Evolutionary conservation across 2,113 vertebrate species (phyloP).

Genomic region (Procapra przewalskii): DNA sequence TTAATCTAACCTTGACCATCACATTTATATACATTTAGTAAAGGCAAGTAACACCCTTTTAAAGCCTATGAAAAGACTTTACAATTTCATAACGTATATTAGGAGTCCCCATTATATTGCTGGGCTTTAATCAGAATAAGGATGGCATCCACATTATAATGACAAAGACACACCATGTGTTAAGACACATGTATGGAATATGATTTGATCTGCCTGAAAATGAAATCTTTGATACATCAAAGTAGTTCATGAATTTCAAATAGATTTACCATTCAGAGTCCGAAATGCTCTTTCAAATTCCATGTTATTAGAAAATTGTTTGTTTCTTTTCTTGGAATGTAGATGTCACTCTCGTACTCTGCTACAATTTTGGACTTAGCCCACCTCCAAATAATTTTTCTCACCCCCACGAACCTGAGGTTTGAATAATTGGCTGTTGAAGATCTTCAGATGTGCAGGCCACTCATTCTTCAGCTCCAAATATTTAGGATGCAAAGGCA

Average conservation of each 20-base stretch:
- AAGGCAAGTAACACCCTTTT: neutral
- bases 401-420: neutral
- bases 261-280: neutral
- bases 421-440: neutral
- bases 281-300: constrained; percentile 19
- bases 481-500: neutral
- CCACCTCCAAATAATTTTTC: neutral
- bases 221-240: neutral
- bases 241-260: constrained; percentile 33
- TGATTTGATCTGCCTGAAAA: neutral
- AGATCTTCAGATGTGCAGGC: neutral
- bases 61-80: neutral
- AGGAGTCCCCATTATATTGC: neutral
- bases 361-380: neutral
- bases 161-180: neutral
- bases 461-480: neutral
- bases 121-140: neutral
- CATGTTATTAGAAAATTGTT: neutral
- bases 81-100: neutral
- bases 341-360: neutral
- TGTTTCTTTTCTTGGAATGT: neutral
- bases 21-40: neutral
- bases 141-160: neutral
- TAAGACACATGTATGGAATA: neutral
- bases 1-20: neutral